Conservation (phyloP, 1,140 invertebrate genomes). For the Globodera ellingtonae region DNA sequence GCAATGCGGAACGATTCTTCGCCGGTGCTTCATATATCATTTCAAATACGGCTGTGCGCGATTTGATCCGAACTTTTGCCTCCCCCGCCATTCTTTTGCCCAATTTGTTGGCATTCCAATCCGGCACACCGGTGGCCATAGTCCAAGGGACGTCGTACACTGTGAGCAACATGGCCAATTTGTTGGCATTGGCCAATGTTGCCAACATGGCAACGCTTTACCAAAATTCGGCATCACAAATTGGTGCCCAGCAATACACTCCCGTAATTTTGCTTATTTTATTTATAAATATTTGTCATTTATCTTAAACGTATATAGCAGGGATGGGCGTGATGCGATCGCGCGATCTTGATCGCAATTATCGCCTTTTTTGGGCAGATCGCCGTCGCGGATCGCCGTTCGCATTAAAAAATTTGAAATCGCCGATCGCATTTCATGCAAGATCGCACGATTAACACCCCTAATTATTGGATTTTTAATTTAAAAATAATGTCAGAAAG, state of each 20-base stretch:
- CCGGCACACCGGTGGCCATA: neutral
- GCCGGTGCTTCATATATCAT: neutral
- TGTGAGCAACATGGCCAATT: neutral
- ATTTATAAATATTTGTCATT: no score
- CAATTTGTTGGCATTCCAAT: neutral
- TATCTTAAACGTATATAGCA: no score
- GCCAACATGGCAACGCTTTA: neutral
- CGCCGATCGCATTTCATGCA: no score
- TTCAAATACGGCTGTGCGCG: neutral
- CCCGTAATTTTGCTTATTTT: neutral
- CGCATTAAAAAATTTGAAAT: no score
- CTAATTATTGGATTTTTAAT: no score
- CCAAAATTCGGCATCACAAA: neutral
- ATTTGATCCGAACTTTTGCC: neutral
- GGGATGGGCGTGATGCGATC: no score
- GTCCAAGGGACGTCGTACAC: neutral
- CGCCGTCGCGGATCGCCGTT: no score
- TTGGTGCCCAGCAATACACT: neutral
- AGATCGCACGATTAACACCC: no score
- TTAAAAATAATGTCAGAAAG: no score
- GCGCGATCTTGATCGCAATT: no score
- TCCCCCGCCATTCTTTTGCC: neutral
- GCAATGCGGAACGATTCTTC: neutral
- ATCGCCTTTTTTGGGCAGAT: no score
- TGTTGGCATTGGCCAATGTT: neutral